These are phyloP conservation scores for Agapetus fuscipes DNA, from an alignment of 2,888 invertebrate species.

Conservation along the genomic window DNA sequence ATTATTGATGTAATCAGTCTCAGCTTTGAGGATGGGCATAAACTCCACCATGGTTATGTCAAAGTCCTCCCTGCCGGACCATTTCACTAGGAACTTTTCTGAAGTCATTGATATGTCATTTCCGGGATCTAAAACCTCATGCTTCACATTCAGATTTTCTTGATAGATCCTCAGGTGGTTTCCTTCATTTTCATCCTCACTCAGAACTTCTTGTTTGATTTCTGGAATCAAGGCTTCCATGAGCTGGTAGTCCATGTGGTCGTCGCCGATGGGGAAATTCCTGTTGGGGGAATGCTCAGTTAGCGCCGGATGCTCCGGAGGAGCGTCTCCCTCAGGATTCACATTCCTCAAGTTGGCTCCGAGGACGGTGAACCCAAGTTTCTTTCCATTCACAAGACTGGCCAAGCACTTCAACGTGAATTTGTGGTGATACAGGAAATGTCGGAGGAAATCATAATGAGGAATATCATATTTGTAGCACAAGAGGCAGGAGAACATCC, in stretches of 20 bases:
- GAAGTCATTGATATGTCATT: slow-evolving; percentile 8
- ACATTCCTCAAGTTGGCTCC: slow-evolving; percentile 36
- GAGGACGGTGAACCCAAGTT: slow-evolving; percentile 32
- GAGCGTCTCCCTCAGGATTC: slow-evolving; percentile 23
- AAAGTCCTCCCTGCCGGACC: slow-evolving; percentile 37
- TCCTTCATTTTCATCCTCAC: slow-evolving; percentile 24
- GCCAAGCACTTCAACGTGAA: slow-evolving; percentile 41
- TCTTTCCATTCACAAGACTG: slow-evolving; percentile 32
- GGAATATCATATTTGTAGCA: slow-evolving; percentile 33
- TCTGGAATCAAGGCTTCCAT: slow-evolving; percentile 26
- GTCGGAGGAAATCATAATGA: slow-evolving; percentile 33
- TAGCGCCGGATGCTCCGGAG: not conserved
- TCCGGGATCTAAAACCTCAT: slow-evolving; percentile 13
- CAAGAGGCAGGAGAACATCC: slow-evolving; percentile 33
- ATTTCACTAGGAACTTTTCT: slow-evolving; percentile 21
- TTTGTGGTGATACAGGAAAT: slow-evolving; percentile 40
- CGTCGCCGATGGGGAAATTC: slow-evolving; percentile 6
- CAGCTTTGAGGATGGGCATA: slow-evolving; percentile 36
- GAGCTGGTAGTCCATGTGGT: slow-evolving; percentile 21
- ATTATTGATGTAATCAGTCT: slow-evolving; percentile 33
- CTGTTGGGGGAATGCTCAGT: slow-evolving; percentile 4
- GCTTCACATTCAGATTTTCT: no score
- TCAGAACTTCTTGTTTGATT: slow-evolving; percentile 26
- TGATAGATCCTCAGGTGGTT: slow-evolving; percentile 8
- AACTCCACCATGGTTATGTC: slow-evolving; percentile 40